A percentile compares a stretch with the other conserved stretches of the same genome.
Evolutionary conservation across 1,140 invertebrate species (phyloP).

Genomic region (Platyscapa corneri): DNA sequence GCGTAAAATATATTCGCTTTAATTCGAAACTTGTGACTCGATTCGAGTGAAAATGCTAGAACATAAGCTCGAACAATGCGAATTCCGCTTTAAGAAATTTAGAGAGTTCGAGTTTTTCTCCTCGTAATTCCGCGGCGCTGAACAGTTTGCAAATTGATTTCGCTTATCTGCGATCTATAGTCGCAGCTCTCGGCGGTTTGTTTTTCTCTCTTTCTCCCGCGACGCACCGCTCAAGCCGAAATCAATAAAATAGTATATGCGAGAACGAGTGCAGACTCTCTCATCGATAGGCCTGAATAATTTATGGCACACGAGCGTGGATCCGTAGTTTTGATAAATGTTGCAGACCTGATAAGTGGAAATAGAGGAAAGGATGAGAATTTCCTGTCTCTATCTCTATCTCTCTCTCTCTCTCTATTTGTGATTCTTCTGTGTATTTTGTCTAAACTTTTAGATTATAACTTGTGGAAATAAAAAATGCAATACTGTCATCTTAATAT

Average conservation of each 20-base stretch:
- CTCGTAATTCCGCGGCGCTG: background rate
- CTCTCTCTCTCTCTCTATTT: background rate
- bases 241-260: conserved; percentile 35
- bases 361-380: background rate
- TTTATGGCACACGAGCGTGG: conserved; percentile 17
- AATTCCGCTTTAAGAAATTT: conserved; percentile 18
- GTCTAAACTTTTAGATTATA: background rate
- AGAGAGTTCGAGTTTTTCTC: conserved; percentile 9
- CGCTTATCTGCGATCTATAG: conserved; percentile 27
- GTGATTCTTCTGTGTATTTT: background rate
- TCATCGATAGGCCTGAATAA: conserved; percentile 39
- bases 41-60: background rate
- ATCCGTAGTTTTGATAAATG: conserved; percentile 38
- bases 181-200: background rate
- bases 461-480: background rate
- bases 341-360: background rate
- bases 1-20: background rate
- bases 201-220: background rate
- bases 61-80: background rate
- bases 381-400: background rate
- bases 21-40: background rate
- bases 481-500: background rate
- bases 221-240: conserved; percentile 21
- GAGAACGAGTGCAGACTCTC: background rate
- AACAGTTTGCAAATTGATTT: conserved; percentile 24